Evolutionary conservation across 2,113 vertebrate genomes (phyloP).

Genomic region (Excalfactoria chinensis): DNA sequence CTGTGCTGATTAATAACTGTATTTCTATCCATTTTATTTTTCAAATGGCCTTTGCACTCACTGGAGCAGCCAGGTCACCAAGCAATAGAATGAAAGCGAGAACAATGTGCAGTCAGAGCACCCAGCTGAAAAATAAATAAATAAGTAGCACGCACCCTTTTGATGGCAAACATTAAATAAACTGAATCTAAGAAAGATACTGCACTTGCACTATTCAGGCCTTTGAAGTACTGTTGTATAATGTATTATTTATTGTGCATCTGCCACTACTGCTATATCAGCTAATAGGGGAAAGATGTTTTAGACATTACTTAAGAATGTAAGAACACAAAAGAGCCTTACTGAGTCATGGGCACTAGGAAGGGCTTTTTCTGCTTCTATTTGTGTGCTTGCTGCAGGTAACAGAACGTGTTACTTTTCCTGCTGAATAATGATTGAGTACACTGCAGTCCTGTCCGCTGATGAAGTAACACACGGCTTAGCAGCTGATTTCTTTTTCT

Average conservation of each 20-base stretch:
- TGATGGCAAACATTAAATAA: constrained; percentile 44
- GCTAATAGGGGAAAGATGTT: constrained; percentile 30
- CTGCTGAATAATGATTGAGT: neutral
- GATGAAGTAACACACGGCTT: neutral
- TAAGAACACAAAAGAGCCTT: neutral
- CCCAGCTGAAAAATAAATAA: neutral
- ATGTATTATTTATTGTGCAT: constrained; percentile 67
- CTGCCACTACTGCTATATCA: constrained; percentile 34
- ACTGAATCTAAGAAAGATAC: neutral
- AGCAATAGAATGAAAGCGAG: neutral
- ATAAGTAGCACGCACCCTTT: neutral
- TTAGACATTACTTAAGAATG: constrained; percentile 21
- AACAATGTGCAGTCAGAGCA: neutral
- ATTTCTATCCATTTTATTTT: constrained; percentile 54
- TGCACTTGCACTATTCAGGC: constrained; percentile 3
- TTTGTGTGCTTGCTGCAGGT: neutral
- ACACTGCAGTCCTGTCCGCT: neutral
- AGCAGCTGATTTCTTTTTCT: neutral
- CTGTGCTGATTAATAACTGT: constrained; percentile 49
- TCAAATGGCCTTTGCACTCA: constrained; percentile 35
- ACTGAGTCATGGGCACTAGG: neutral
- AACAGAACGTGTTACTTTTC: neutral
- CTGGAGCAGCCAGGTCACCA: constrained; percentile 11
- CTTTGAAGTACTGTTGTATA: constrained; percentile 55
- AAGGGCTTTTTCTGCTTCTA: neutral